Conservation (phyloP, 30 jellyfish, hydroid and myxozoan genomes). For the Chrysaora quinquecirrha region DNA sequence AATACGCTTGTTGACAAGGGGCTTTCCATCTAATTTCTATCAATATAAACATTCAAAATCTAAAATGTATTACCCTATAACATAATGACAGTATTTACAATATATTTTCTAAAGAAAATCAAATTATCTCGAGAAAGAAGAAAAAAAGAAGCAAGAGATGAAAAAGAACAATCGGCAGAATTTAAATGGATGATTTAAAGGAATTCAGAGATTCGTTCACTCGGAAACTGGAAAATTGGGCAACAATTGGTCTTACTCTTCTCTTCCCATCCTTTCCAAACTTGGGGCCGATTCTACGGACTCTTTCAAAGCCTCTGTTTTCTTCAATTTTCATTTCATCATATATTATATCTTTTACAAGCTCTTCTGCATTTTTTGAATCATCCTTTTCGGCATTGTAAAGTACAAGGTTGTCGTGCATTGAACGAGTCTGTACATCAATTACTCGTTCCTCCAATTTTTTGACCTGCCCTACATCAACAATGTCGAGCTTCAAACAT, state of each 20-base stretch:
- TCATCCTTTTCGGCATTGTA: not conserved
- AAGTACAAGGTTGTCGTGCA: not conserved
- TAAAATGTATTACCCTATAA: too few relatives aligned
- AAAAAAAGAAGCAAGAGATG: too few relatives aligned
- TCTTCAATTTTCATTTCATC: conserved; percentile 4
- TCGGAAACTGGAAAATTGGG: not conserved
- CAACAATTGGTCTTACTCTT: not conserved
- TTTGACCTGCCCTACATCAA: not conserved
- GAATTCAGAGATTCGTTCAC: too few relatives aligned
- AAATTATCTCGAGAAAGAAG: too few relatives aligned
- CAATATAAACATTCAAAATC: too few relatives aligned
- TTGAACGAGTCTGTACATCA: not conserved
- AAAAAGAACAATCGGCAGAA: too few relatives aligned
- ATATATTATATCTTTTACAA: not conserved
- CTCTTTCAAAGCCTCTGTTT: not conserved
- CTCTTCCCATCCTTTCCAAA: not conserved
- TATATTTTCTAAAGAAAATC: too few relatives aligned
- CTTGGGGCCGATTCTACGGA: not conserved
- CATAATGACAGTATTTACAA: too few relatives aligned
- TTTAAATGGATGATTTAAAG: too few relatives aligned
- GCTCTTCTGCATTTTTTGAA: not conserved
- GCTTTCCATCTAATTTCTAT: too few relatives aligned
- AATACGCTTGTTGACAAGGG: too few relatives aligned
- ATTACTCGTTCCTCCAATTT: not conserved
- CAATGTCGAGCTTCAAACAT: not conserved